These are phyloP conservation scores for Drosophila ochracea DNA, from an alignment of 2,888 invertebrate species.

Conservation along the genomic window DNA sequence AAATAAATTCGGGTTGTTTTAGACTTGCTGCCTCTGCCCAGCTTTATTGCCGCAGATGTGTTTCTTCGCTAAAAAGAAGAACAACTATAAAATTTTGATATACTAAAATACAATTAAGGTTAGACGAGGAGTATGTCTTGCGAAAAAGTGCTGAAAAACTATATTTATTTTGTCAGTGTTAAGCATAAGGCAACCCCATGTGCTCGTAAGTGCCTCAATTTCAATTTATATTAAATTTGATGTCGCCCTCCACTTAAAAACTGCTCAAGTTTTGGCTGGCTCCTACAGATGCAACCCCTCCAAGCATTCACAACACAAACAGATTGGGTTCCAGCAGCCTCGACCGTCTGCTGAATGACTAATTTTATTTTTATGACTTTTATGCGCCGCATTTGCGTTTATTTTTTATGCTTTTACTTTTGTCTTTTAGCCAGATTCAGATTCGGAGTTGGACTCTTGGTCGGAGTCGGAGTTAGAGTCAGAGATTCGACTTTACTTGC, in stretches of 20 bases:
- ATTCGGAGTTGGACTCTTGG: slow-evolving; percentile 10
- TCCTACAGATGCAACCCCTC: slow-evolving; percentile 13
- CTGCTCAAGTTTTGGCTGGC: slow-evolving; percentile 22
- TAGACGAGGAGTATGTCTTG: background rate
- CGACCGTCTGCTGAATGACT: slow-evolving; percentile 60
- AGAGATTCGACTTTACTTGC: slow-evolving; percentile 39
- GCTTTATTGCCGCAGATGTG: background rate
- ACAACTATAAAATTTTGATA: background rate
- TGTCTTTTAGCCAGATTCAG: slow-evolving; percentile 42
- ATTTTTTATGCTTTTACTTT: slow-evolving; percentile 40
- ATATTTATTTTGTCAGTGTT: background rate
- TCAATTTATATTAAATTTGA: slow-evolving; percentile 48
- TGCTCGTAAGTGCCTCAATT: slow-evolving; percentile 27
- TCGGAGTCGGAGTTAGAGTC: slow-evolving; percentile 27
- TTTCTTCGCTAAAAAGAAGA: background rate
- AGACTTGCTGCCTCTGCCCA: background rate
- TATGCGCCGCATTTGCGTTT: slow-evolving; percentile 62
- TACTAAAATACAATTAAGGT: background rate
- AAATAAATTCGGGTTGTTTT: background rate
- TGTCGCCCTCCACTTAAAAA: slow-evolving; percentile 30
- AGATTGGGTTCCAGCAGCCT: slow-evolving; percentile 28
- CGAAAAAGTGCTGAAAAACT: background rate
- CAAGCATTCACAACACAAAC: slow-evolving; percentile 1
- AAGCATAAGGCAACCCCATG: background rate
- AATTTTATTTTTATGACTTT: slow-evolving; percentile 78